phyloP scores from a whole-genome alignment of 2,113 vertebrate species.

The Prionailurus viverrinus region DNA sequence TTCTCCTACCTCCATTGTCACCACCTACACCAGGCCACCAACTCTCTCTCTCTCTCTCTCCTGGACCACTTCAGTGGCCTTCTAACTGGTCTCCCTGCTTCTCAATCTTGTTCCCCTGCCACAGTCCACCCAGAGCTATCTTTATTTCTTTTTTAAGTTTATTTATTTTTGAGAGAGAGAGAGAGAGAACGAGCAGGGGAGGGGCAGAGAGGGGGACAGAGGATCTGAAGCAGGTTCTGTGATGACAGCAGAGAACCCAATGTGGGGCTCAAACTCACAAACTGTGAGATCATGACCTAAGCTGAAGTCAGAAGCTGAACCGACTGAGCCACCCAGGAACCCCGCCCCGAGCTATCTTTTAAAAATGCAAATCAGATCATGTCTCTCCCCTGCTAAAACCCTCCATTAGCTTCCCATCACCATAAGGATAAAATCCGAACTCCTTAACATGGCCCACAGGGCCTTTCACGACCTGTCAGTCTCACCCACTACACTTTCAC shows the following conservation, averaged over 20 bases:
- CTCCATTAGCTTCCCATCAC: background rate
- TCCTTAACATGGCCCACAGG: background rate
- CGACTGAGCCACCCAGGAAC: too few species aligned
- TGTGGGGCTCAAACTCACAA: too few species aligned
- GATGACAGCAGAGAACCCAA: too few species aligned
- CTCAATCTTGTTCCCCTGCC: background rate
- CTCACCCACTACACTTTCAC: background rate
- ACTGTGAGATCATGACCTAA: too few species aligned
- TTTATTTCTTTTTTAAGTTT: background rate
- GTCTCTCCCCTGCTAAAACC: background rate
- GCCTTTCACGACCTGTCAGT: background rate
- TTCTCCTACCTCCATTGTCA: constrained; percentile 11
- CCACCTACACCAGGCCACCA: background rate
- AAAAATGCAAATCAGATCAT: constrained; percentile 21
- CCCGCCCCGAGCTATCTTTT: background rate
- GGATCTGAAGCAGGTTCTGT: too few species aligned
- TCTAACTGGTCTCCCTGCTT: background rate
- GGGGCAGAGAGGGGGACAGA: too few species aligned
- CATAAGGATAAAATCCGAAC: background rate
- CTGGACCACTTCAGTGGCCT: background rate
- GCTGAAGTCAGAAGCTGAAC: too few species aligned
- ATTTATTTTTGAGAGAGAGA: too few species aligned
- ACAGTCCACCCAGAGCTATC: background rate
- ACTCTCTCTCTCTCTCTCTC: background rate
- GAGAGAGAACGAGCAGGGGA: too few species aligned